These are phyloP conservation scores for Eumacrocentrus americanus DNA, from an alignment of 2,888 invertebrate species.

Conservation along the genomic window DNA sequence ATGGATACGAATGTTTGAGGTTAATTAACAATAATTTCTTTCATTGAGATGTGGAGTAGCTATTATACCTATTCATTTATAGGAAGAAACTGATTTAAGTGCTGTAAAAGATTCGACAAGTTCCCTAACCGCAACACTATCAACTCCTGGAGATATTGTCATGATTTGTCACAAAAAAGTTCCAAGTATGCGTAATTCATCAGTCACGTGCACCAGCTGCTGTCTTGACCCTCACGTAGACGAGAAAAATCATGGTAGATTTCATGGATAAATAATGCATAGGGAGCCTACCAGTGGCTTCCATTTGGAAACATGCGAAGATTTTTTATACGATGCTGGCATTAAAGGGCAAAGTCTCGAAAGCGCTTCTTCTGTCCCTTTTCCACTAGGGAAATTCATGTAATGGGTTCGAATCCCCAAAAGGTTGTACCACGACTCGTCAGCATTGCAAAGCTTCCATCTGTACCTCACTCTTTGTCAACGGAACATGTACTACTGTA, in stretches of 20 bases:
- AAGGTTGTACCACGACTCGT: no score
- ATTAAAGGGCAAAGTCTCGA: no score
- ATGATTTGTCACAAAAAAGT: background rate
- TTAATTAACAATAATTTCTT: background rate
- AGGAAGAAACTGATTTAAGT: background rate
- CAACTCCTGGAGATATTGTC: background rate
- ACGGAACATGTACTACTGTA: no score
- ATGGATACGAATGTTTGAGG: constrained; percentile 12
- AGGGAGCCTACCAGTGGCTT: background rate
- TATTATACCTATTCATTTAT: background rate
- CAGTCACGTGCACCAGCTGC: background rate
- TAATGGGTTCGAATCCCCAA: no score
- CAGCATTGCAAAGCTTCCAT: no score
- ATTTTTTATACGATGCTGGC: no score
- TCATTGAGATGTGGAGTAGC: background rate
- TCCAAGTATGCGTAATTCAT: background rate
- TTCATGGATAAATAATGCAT: background rate
- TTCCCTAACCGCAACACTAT: no score
- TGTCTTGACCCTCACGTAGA: background rate
- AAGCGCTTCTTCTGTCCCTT: background rate
- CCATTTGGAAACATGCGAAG: background rate
- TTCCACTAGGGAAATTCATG: background rate
- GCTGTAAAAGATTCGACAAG: no score
- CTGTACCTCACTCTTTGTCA: no score
- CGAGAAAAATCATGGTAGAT: background rate